phyloP scores from a whole-genome alignment of 2,113 vertebrate genomes.

The Vulpes vulpes region DNA sequence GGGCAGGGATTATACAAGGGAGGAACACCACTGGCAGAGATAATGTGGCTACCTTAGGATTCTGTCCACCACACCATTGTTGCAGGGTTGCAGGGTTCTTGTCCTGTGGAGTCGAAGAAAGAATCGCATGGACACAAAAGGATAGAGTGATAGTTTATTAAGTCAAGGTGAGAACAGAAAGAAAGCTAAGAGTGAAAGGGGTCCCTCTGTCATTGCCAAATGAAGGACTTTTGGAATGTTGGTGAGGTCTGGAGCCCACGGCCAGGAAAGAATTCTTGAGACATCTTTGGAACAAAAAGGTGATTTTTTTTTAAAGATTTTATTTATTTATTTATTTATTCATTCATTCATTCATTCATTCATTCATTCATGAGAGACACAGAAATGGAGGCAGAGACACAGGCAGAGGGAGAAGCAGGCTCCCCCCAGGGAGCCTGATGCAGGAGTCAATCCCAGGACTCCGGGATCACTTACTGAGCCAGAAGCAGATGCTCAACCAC shows the following conservation, averaged over 20 bases:
- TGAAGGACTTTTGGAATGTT: not conserved
- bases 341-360: too few species aligned
- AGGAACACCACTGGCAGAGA: not conserved
- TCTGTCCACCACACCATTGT: not conserved
- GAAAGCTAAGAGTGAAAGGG: not conserved
- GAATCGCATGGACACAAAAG: not conserved
- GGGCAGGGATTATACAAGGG: not conserved
- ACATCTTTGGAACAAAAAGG: not conserved
- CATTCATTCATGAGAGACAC: too few species aligned
- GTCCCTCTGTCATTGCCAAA: not conserved
- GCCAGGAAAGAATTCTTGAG: not conserved
- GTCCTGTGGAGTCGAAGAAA: not conserved
- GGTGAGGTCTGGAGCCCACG: not conserved
- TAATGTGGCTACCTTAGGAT: not conserved
- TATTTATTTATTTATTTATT: too few species aligned
- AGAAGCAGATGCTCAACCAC: too few species aligned
- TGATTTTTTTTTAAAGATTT: not conserved
- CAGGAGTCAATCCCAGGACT: too few species aligned
- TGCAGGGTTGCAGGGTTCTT: not conserved
- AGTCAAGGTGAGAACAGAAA: not conserved
- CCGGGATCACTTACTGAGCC: too few species aligned
- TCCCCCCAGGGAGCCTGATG: too few species aligned
- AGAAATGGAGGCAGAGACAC: too few species aligned
- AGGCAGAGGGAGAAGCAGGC: too few species aligned
- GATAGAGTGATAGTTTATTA: not conserved